phyloP scores from a whole-genome alignment of 2,888 invertebrate genomes.

The Drosophila glabriapex region DNA sequence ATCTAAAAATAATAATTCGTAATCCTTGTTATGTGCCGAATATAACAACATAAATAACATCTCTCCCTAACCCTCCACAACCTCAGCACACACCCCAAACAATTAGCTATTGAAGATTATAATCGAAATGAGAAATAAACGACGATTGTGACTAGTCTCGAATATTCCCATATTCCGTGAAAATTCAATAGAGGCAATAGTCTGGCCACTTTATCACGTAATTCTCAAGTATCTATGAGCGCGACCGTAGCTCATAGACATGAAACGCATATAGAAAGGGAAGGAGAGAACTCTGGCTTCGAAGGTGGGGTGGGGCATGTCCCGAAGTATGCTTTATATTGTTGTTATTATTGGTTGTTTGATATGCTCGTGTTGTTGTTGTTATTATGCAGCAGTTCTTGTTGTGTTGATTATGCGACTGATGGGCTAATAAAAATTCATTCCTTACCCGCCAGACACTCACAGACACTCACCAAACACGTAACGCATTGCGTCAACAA shows the following conservation, averaged over 20 bases:
- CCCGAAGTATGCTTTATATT: slow-evolving; percentile 59
- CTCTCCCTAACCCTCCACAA: background rate
- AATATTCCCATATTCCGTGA: slow-evolving; percentile 15
- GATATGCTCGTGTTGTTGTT: slow-evolving; percentile 54
- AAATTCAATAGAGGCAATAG: slow-evolving; percentile 29
- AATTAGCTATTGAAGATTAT: slow-evolving; percentile 47
- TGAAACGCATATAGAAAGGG: slow-evolving; percentile 4
- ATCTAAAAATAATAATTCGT: slow-evolving; percentile 28
- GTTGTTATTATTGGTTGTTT: slow-evolving; percentile 61
- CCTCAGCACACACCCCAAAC: slow-evolving; percentile 26
- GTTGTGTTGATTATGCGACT: slow-evolving; percentile 60
- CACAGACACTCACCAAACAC: slow-evolving; percentile 45
- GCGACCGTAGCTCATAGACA: slow-evolving; percentile 38
- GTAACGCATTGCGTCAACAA: slow-evolving; percentile 58
- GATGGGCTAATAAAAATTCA: slow-evolving; percentile 81
- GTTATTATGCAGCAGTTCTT: slow-evolving; percentile 78
- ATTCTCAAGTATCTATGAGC: slow-evolving; percentile 62
- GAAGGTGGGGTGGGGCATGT: slow-evolving; percentile 22
- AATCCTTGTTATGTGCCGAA: slow-evolving; percentile 6
- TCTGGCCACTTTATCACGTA: slow-evolving; percentile 79
- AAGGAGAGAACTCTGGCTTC: slow-evolving; percentile 25
- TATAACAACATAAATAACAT: background rate
- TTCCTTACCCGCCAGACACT: slow-evolving; percentile 51
- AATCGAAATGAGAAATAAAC: slow-evolving; percentile 34
- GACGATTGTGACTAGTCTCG: slow-evolving; percentile 13